phyloP scores from a whole-genome alignment of 2,888 invertebrate species.

The Dasysyrphus albostriatus region DNA sequence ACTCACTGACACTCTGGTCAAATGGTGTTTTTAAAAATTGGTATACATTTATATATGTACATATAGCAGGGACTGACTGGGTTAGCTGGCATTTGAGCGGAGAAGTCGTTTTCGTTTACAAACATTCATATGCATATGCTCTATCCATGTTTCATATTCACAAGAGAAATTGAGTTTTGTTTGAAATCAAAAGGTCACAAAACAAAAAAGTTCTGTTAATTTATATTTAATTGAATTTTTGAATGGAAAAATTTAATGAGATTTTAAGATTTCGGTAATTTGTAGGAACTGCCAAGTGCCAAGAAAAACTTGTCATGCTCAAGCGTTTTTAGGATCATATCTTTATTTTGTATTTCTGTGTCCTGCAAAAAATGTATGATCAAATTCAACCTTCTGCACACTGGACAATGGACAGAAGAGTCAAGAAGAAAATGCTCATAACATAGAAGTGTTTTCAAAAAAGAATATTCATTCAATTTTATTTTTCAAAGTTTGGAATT shows the following conservation, averaged over 20 bases:
- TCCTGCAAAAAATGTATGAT: too few species aligned
- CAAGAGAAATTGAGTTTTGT: not conserved
- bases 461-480: too few species aligned
- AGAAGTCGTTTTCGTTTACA: not conserved
- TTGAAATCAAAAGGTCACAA: not conserved
- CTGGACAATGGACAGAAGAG: too few species aligned
- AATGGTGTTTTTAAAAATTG: conserved; percentile 4
- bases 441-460: too few species aligned
- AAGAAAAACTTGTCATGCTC: not conserved
- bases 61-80: not conserved
- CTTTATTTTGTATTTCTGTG: not conserved
- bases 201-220: not conserved
- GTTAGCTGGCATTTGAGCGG: too few species aligned
- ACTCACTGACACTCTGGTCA: not conserved
- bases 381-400: too few species aligned
- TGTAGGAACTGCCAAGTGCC: not conserved
- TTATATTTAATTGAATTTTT: not conserved
- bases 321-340: not conserved
- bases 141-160: not conserved
- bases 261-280: not conserved
- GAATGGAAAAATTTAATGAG: not conserved
- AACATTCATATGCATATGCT: not conserved
- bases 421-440: too few species aligned
- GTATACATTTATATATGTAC: conserved; percentile 13
- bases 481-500: too few species aligned